Evolutionary conservation across 2,888 invertebrate species (phyloP), one percentile per base, ranked within the genome.

Genomic region (Cyclophora albipunctata): DNA sequence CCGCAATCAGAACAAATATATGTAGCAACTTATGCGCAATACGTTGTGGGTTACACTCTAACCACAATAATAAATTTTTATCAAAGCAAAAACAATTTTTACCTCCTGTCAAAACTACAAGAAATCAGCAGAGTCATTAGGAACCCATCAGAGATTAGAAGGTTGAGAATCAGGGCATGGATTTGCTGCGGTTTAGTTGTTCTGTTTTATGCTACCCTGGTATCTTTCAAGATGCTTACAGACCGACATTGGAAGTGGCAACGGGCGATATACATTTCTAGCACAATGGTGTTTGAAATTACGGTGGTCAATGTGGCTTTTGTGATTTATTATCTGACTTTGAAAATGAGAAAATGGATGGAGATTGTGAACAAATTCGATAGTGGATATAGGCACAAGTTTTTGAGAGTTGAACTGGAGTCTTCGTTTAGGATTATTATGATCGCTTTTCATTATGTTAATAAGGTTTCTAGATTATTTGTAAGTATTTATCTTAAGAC

Each of bases 301-400:
- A 50, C 47, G 41, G 5, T 57, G 4, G 7, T 47, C 1, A 45
- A 54, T 20, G 40, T 55, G 5, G 34, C 51, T 2, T 7, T 50
- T 0, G 3, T 53, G 2, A 47, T 57, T 20, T 44, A 54, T 6
- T 51, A 45, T 45, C 42, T 57, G 34, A 33, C 35, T 2, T 33
- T 35, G 20, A 57, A 57, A 35, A 34, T 57, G 5, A 54, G 43
- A 5, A 57, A 53, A 35, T 57, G 54, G 53, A 45, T 34, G n/a
- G 3, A 5, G 5, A 46, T 50, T 6, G 7, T 53, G 34, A 46
- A 45, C 34, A 42, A 6, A 37, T 7, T 46, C 7, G 4, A 40
- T 34, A 6, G n/a, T 43, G n/a, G 40, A 37, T 20, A 45, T 42
- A 7, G 4, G 3, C 4, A 34, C 6, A 42, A 37, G 42, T 3